Evolutionary conservation across 2,888 invertebrate genomes (phyloP), one percentile per base, ranked within the genome.

Genomic region (Leistus spinibarbis): DNA sequence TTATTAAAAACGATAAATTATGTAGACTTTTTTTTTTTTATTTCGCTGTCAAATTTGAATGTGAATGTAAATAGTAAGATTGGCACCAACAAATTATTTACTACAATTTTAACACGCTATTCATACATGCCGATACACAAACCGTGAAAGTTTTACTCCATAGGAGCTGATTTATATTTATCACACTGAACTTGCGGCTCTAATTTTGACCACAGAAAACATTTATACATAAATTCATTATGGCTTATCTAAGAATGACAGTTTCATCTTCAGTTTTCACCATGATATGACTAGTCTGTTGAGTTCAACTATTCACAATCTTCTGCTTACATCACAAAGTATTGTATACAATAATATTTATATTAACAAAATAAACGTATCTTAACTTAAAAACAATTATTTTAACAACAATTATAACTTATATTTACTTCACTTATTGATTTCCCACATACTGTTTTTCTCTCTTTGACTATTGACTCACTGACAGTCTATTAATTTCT

Each of bases 1-100:
- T 62, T 64, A 71, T 71, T 71, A 71, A 17, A 56, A 7, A 53
- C 22, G 54, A 71, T 71, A 71, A 71, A 71, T 71, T 54, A 71
- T 71, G 64, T 64, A 24, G 3, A 24, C 9, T 4, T 10, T 40
- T 40, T 7, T 40, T 40, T 40, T 10, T 40, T 40, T n/a, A 62
- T 64, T 20, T 64, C 16, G 13, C 9, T 64, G 23, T 64, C 64
- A 64, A 24, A 22, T 20, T 64, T 64, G 3, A 64, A n/a, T 23
- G 24, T 20, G 16, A 23, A 64, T n/a, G 23, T 20, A 16, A 23
- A 64, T 57, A 16, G 22, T 10, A 3, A 24, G 19, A 60, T 60
- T 60, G 60, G 60, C 22, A 60, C 17, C 60, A 60, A 19, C 20
- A 20, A 60, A 60, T 16, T 20, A 60, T 19, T 60, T 19, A 16